Evolutionary conservation across 1,140 invertebrate genomes (phyloP), one percentile per base, ranked within the genome.

Genomic region (Hormaphis cornu): DNA sequence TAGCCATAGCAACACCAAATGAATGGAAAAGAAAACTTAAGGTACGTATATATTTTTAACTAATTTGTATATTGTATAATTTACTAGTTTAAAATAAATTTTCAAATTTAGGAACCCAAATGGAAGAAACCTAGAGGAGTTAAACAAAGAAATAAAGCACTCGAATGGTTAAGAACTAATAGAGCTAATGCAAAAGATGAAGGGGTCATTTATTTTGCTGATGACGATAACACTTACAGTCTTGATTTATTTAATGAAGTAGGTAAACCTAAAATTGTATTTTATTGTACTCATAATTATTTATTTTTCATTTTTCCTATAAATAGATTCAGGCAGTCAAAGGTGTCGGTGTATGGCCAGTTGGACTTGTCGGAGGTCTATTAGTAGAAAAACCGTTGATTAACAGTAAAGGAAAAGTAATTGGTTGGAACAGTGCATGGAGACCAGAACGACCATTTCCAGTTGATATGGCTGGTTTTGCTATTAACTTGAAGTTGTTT

Each of bases 391-490:
- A 86, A 74, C 92, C 92, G 0, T 77, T 89, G 18, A 82, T 95
- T 1, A 82, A 86, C 73, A 75, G 78, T 1, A 85, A 84, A 6
- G 84, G 82, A 9, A 86, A 89, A 78, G 91, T 98, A 2, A 82
- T 83, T 18, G 89, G 89, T 10, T 97, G 90, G 79, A 90, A 88
- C 78, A 86, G 86, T 14, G 84, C 83, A 3, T 97, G 91, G 91
- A 88, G 89, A 73, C 88, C 92, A 0, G 86, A 93, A 70, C 80
- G 96, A 73, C 87, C 88, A 0, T 99, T 98, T 82, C 93, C 96
- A 5, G 87, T 96, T 28, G 97, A 99, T 75, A 99, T 99, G 97
- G 96, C 96, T 3, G 95, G 93, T 1, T 99, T 99, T 81, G 95
- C 93, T 16, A 88, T 99, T 14, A 95, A 94, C 79, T 77, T 96